phyloP scores from a whole-genome alignment of 2,113 vertebrate genomes.

The Gobio gobio region DNA sequence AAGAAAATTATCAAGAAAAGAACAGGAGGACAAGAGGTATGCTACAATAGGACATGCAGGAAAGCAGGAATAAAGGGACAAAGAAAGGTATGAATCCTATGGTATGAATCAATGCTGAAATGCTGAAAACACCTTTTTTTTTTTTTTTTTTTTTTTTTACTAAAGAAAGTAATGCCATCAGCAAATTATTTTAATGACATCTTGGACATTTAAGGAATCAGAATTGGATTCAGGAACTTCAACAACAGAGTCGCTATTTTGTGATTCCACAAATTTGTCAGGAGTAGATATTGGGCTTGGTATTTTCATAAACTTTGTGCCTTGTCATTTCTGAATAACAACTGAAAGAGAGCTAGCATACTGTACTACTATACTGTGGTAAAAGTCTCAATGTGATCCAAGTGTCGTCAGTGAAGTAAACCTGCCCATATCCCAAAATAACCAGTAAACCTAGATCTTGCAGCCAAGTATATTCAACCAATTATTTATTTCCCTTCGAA shows the following conservation, averaged over 20 bases:
- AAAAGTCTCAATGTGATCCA: conserved; percentile 1
- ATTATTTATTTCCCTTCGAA: conserved; percentile 54
- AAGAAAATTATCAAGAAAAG: conserved; percentile 11
- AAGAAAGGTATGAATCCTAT: background rate
- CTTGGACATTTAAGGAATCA: background rate
- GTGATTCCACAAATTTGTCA: background rate
- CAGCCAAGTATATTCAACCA: conserved; percentile 60
- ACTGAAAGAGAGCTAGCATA: background rate
- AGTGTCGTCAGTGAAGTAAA: conserved; percentile 34
- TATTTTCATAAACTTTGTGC: background rate
- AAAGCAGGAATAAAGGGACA: background rate
- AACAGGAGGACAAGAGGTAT: background rate
- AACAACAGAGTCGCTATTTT: background rate
- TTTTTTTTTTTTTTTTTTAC: too few relatives aligned
- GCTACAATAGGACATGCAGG: background rate
- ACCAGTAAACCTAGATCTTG: conserved; percentile 41
- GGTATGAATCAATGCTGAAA: background rate
- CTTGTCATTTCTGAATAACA: background rate
- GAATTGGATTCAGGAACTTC: background rate
- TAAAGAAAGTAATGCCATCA: background rate
- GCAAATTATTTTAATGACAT: background rate
- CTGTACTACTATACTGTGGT: background rate
- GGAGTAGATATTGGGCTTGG: background rate
- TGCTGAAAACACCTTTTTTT: too few relatives aligned
- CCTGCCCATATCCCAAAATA: conserved; percentile 29